These are phyloP conservation scores for Tetragonisca angustula DNA, from an alignment of 2,888 invertebrate species.

Conservation along the genomic window DNA sequence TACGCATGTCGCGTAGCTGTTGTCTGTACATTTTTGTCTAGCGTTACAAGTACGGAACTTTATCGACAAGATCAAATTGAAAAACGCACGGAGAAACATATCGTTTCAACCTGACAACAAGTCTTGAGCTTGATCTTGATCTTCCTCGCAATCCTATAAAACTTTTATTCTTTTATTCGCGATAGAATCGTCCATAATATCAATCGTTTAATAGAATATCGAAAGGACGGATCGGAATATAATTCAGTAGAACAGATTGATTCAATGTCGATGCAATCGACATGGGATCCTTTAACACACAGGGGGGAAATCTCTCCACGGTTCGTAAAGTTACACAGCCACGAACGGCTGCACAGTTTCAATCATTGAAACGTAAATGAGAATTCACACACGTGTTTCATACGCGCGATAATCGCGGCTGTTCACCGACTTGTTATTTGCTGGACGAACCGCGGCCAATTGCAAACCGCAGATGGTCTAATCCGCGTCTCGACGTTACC, in stretches of 20 bases:
- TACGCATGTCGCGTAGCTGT: neutral
- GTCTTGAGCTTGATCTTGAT: too few relatives aligned
- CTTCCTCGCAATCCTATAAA: too few relatives aligned
- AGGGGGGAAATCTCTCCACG: neutral
- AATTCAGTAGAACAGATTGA: too few relatives aligned
- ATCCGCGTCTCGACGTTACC: slow-evolving; percentile 49
- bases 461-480: slow-evolving; percentile 61
- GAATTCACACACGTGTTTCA: slow-evolving; percentile 18
- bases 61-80: neutral
- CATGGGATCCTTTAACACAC: neutral
- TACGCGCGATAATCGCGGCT: slow-evolving; percentile 54
- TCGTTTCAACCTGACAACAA: too few relatives aligned
- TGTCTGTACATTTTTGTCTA: neutral
- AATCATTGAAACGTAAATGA: slow-evolving; percentile 1
- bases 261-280: too few relatives aligned
- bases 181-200: neutral
- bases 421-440: slow-evolving; percentile 65
- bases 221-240: too few relatives aligned
- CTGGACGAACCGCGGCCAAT: slow-evolving; percentile 63
- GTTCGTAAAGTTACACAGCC: neutral
- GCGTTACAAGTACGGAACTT: neutral
- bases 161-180: too few relatives aligned
- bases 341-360: neutral
- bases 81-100: too few relatives aligned
- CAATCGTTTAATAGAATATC: too few relatives aligned